Percentiles rank a stretch among this genome's conserved stretches.
Conservation (phyloP, 2,113 vertebrate genomes). For the Stomatorhinus ivindoensis region DNA sequence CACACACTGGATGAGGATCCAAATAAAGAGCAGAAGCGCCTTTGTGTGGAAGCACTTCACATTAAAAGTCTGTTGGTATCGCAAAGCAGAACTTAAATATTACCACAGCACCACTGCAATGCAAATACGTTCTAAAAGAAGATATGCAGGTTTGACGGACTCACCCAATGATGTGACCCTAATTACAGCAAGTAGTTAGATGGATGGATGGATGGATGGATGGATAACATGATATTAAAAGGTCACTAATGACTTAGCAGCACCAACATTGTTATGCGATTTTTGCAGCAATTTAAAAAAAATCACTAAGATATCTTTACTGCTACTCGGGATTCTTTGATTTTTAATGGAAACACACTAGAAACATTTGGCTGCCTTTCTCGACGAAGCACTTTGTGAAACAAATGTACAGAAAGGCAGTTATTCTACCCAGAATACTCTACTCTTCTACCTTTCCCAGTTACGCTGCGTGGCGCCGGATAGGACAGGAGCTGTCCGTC, state of each 20-base stretch:
- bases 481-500: background rate
- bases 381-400: background rate
- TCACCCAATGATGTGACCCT: no score
- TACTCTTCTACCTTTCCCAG: background rate
- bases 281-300: background rate
- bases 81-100: no score
- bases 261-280: background rate
- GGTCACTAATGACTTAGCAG: background rate
- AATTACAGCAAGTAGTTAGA: background rate
- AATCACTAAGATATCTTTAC: background rate
- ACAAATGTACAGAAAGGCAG: background rate
- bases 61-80: no score
- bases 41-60: no score
- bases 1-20: no score
- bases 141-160: no score
- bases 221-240: background rate
- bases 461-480: background rate
- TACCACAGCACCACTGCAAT: no score
- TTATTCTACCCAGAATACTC: background rate
- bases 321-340: background rate
- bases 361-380: background rate
- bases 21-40: no score
- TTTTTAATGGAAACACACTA: background rate
- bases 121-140: no score
- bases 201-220: background rate